Evolutionary conservation across 2,113 vertebrate species (phyloP).

Genomic region (Chaenogobius annularis): DNA sequence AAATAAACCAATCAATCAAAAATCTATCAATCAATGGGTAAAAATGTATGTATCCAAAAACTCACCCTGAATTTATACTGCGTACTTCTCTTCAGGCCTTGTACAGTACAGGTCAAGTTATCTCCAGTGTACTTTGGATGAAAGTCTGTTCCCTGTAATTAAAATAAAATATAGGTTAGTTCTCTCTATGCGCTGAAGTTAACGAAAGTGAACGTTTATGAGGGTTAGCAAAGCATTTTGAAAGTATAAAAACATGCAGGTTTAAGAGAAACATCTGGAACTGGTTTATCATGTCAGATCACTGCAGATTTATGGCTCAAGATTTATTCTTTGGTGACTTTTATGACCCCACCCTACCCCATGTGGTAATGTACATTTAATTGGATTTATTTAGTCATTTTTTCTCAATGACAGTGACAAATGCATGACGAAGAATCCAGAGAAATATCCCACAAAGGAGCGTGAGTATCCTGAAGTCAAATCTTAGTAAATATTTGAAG

Average conservation of each 20-base stretch:
- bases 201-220: not conserved
- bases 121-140: conserved; percentile 97
- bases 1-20: not conserved
- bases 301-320: not conserved
- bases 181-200: not conserved
- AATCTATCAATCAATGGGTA: not conserved
- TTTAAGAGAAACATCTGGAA: conserved; percentile 1
- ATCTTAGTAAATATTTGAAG: no score
- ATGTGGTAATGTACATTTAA: not conserved
- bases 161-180: not conserved
- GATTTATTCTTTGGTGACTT: conserved; percentile 4
- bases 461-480: no score
- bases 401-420: not conserved
- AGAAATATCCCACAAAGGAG: not conserved
- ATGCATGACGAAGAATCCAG: not conserved
- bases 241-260: not conserved
- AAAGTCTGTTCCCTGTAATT: conserved; percentile 88
- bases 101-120: conserved; percentile 95
- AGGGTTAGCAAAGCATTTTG: not conserved
- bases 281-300: not conserved
- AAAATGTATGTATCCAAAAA: not conserved
- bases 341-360: not conserved
- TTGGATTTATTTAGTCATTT: not conserved
- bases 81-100: conserved; percentile 94
- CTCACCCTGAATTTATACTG: conserved; percentile 98